phyloP scores from a whole-genome alignment of 1,140 invertebrate species.

The Anoplophora glabripennis region DNA sequence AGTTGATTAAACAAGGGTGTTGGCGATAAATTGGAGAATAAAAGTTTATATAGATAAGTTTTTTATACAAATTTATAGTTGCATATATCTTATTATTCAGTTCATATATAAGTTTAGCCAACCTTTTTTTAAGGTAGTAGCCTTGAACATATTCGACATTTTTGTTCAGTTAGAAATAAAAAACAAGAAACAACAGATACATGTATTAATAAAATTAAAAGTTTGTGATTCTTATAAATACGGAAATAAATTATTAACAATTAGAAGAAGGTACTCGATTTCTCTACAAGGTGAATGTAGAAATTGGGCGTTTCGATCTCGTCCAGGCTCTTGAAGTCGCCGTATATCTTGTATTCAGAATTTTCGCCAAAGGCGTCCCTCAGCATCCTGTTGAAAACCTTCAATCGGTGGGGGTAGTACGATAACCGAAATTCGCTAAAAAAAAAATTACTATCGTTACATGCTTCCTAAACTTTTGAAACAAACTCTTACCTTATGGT shows the following conservation, averaged over 20 bases:
- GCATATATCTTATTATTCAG: too few relatives aligned
- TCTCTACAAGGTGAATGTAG: constrained; percentile 81
- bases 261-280: constrained; percentile 44
- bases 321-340: constrained; percentile 73
- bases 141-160: too few relatives aligned
- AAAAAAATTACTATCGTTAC: constrained; percentile 38
- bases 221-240: not conserved
- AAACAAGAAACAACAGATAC: not conserved
- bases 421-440: constrained; percentile 78
- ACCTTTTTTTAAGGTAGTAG: too few relatives aligned
- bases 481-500: constrained; percentile 31
- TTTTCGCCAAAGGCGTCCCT: constrained; percentile 66
- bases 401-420: constrained; percentile 79
- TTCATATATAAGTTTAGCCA: too few relatives aligned
- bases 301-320: constrained; percentile 68
- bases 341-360: constrained; percentile 68
- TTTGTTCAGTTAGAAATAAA: not conserved
- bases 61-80: too few relatives aligned
- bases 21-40: too few relatives aligned
- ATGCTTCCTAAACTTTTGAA: constrained; percentile 1
- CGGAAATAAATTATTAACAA: not conserved
- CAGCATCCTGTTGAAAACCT: constrained; percentile 68
- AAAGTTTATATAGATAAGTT: too few relatives aligned
- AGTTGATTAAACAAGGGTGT: too few relatives aligned
- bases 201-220: constrained; percentile 9